phyloP scores from a whole-genome alignment of 2,113 vertebrate genomes.

The zebrafish (Danio rerio) region DNA sequence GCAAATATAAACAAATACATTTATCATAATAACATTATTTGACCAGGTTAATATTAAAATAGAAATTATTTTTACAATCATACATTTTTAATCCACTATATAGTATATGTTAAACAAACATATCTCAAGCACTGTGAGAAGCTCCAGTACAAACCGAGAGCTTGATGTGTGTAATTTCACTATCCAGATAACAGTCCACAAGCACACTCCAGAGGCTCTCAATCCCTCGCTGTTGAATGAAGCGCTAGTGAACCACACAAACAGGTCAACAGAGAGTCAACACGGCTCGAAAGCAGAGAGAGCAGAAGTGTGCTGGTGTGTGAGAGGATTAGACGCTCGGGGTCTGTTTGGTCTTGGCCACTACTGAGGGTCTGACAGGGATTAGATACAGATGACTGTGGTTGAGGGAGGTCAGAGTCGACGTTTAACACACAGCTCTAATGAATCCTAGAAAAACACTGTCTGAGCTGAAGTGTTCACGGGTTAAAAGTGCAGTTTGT shows the following conservation, averaged over 20 bases:
- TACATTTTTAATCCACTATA: too few species aligned
- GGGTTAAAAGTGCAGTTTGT: too few species aligned
- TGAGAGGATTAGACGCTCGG: not conserved
- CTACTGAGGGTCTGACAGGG: conserved; percentile 22
- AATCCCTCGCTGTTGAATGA: too few species aligned
- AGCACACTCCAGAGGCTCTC: not conserved
- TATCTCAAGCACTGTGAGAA: too few species aligned
- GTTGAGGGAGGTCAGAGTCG: not conserved
- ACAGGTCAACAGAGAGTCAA: not conserved
- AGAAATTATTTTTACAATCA: too few species aligned
- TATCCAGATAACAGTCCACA: not conserved
- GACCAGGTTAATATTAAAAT: too few species aligned
- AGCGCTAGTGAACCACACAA: not conserved
- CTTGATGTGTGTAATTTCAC: not conserved
- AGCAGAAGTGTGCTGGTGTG: not conserved
- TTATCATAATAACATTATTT: too few species aligned
- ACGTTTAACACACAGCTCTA: not conserved
- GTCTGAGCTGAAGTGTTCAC: not conserved
- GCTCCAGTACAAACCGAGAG: too few species aligned
- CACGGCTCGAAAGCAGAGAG: not conserved
- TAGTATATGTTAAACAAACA: too few species aligned
- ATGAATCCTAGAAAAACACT: conserved; percentile 3
- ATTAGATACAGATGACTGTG: conserved; percentile 12
- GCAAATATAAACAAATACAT: too few species aligned
- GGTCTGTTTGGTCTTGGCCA: not conserved